Evolutionary conservation across 2,888 invertebrate genomes (phyloP).

Genomic region (Tenthredo notha): DNA sequence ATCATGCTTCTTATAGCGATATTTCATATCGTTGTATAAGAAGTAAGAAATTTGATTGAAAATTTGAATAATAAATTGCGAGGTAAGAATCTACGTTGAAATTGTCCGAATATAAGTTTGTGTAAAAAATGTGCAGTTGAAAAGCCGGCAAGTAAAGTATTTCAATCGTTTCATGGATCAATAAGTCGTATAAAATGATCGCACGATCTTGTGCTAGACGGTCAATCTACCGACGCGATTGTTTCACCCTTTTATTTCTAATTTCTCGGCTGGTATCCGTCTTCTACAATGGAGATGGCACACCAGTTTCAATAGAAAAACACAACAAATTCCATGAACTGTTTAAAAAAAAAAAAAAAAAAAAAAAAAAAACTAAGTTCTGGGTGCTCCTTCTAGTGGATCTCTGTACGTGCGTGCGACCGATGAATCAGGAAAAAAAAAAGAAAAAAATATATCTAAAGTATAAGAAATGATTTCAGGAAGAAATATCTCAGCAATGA

Average conservation of each 20-base stretch:
- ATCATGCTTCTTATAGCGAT: not conserved
- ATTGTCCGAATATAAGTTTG: not conserved
- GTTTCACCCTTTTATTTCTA: conserved; percentile 47
- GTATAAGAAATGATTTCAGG: not conserved
- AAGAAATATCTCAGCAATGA: not conserved
- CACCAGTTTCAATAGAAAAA: conserved; percentile 48
- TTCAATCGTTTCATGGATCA: conserved; percentile 50
- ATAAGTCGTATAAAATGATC: conserved; percentile 40
- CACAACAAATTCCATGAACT: conserved; percentile 46
- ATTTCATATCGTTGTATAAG: not conserved
- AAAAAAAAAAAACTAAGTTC: conserved; percentile 42
- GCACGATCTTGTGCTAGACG: not conserved
- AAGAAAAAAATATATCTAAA: not conserved
- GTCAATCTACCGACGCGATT: conserved; percentile 15
- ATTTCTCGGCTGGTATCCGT: conserved; percentile 2
- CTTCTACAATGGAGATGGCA: conserved; percentile 27
- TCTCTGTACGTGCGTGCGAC: conserved; percentile 39
- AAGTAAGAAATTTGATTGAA: not conserved
- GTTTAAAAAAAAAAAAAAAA: too few relatives aligned
- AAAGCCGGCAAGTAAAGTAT: conserved; percentile 5
- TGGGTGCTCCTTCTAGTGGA: conserved; percentile 39
- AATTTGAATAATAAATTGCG: not conserved
- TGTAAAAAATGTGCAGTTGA: not conserved
- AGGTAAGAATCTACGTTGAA: not conserved
- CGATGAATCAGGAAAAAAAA: not conserved